Evolutionary conservation across 1,140 invertebrate species (phyloP).

Genomic region (Augochlora pura): DNA sequence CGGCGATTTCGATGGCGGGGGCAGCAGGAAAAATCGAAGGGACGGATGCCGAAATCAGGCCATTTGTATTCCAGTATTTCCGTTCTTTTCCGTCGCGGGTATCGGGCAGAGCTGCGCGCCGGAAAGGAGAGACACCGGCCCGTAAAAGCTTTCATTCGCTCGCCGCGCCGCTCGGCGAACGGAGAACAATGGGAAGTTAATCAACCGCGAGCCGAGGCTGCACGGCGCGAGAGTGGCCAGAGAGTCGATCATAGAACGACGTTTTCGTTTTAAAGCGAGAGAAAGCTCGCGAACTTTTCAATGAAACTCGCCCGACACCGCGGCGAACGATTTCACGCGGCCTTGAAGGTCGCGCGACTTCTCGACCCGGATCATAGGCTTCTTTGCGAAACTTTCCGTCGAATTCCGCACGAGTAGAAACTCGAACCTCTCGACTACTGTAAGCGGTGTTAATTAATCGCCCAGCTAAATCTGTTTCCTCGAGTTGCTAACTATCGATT

Average conservation of each 20-base stretch:
- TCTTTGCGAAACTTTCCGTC: conserved; percentile 36
- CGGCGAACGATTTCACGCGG: conserved; percentile 10
- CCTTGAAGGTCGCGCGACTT: conserved; percentile 16
- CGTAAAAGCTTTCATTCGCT: conserved; percentile 42
- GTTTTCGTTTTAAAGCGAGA: conserved; percentile 28
- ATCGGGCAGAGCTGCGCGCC: neutral
- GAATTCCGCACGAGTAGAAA: conserved; percentile 9
- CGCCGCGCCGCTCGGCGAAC: neutral
- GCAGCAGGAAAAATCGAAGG: conserved; percentile 2
- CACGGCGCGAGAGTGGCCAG: neutral
- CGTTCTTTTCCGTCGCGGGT: conserved; percentile 5
- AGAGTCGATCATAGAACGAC: neutral
- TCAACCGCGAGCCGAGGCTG: neutral
- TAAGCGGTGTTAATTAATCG: conserved; percentile 27
- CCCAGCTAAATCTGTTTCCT: conserved; percentile 7
- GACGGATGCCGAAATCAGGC: conserved; percentile 22
- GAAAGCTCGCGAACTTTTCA: conserved; percentile 8
- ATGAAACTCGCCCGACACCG: neutral
- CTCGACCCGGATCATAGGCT: conserved; percentile 9
- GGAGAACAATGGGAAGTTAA: conserved; percentile 30
- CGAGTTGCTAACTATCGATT: conserved; percentile 15
- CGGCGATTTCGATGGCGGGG: neutral
- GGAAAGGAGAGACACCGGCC: conserved; percentile 7
- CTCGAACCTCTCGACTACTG: too few species aligned
- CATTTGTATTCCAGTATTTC: conserved; percentile 40